Evolutionary conservation across 2,888 invertebrate species (phyloP), one percentile per base, ranked within the genome.

Genomic region (Halictus ligatus): DNA sequence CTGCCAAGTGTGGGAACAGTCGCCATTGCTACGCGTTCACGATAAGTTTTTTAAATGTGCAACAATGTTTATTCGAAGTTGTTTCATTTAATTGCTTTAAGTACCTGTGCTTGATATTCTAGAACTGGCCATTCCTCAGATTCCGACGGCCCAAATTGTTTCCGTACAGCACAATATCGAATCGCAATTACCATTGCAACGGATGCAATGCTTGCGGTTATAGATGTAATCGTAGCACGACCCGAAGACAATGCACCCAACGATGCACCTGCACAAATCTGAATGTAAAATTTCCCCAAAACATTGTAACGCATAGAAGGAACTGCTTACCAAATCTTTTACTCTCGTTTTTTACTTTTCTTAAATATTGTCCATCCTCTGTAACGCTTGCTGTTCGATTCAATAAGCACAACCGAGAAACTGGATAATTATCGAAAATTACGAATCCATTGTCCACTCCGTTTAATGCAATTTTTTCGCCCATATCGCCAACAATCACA

Each of bases 361-460:
- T 97, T 74, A 97, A 96, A 95, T 99, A 99, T 90, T 97, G 96
- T 3, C 99, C 99, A 60, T 97, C 96, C 7, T 97, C 96, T 58
- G 97, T 98, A 1, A 99, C 98, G 91, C 99, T 98, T 0, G 98
- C 98, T 35, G 97, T 97, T 93, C 97, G 97, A 94, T 99, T 98
- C 84, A 99, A 95, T 0, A 99, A 96, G 90, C 97, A 97, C 78
- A 97, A 97, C 81, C 97, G 97, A 0, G 98, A 97, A 73, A 99
- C 96, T 58, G 97, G 96, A 94, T 98, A 98, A 83, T 98, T 97
- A 93, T 98, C 96, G 93, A 98, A 98, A 95, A 97, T 97, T 0
- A 98, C 95, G 93, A 97, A 97, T 21, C 99, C 99, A 96, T 99
- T 99, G 94, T 99, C 99, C 67, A 99, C 95, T 4, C 98, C 99